Evolutionary conservation across 2,888 invertebrate species (phyloP), one percentile per base, ranked within the genome.

Genomic region (Formica aserva): DNA sequence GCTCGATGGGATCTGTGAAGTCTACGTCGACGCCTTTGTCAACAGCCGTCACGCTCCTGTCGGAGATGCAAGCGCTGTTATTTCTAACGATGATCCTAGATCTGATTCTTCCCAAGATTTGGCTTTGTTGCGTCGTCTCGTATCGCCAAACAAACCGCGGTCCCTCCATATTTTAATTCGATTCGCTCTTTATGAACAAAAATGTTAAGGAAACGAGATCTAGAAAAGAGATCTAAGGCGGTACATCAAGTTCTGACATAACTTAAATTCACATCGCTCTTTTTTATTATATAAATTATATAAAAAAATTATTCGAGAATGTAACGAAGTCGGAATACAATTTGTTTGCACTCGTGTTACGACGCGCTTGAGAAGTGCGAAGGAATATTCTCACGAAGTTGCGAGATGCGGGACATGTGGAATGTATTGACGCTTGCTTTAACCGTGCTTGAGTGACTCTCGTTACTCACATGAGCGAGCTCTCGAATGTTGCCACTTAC

Each of bases 401-500:
- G 52, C 18, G 26, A 52, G 85, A 93, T 93, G 93, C 93, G 92
- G 93, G 93, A 91, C 83, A 57, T 26, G 69, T 41, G 86, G 72
- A 88, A 88, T 82, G 62, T 71, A 71, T 69, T 72, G 82, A 69
- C 65, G 69, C 72, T 66, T 55, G 63, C 66, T 83, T 86, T 82
- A 66, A 77, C 76, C 8, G 78, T 26, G 84, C 83, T 86, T 83
- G 88, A 93, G 93, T 92, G 92, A 93, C 93, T 92, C 94, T 94
- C 90, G 86, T 91, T 81, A 82, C 81, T 88, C 93, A 91, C 94
- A 93, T 93, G 94, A 91, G 87, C 91, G 92, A 90, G 83, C 88
- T 84, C 88, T 92, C 89, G 86, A 93, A 93, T 92, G 92, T 92
- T 93, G 91, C 85, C 92, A 92, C 93, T 94, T 89, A 84, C 80